Percentiles rank a stretch among this genome's conserved stretches.
Conservation (phyloP, 2,113 vertebrate genomes). For the Tachycineta bicolor region DNA sequence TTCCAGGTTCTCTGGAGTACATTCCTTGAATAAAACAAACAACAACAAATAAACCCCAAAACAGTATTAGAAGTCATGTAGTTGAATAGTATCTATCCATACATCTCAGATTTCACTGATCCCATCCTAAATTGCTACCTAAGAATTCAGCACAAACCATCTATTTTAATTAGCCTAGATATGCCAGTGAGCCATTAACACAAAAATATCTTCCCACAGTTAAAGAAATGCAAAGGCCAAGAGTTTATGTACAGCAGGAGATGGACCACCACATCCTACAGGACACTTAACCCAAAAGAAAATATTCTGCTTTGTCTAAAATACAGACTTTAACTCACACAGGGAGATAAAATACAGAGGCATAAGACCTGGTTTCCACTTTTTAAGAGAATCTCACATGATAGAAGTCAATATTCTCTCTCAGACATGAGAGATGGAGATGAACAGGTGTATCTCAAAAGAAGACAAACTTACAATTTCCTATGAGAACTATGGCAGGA, state of each 20-base stretch:
- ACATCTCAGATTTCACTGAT: neutral
- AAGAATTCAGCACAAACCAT: neutral
- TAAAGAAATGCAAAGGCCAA: neutral
- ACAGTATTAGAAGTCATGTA: neutral
- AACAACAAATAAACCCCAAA: neutral
- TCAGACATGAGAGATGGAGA: neutral
- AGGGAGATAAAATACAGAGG: neutral
- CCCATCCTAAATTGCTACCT: neutral
- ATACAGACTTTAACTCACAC: neutral
- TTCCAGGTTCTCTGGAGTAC: slow-evolving; percentile 88
- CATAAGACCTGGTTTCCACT: neutral
- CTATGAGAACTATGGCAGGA: neutral
- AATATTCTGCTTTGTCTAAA: neutral
- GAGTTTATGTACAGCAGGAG: neutral
- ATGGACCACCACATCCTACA: neutral
- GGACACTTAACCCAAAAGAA: neutral
- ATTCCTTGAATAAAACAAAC: slow-evolving; percentile 81
- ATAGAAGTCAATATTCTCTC: neutral
- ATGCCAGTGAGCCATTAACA: neutral
- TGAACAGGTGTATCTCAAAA: neutral
- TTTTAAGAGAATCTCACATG: neutral
- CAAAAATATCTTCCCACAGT: neutral
- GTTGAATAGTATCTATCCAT: neutral
- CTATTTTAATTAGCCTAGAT: neutral
- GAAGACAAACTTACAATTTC: neutral